A percentile compares a stretch with the other conserved stretches of the same genome.
phyloP scores from a whole-genome alignment of 2,113 vertebrate species.

The Plestiodon gilberti region DNA sequence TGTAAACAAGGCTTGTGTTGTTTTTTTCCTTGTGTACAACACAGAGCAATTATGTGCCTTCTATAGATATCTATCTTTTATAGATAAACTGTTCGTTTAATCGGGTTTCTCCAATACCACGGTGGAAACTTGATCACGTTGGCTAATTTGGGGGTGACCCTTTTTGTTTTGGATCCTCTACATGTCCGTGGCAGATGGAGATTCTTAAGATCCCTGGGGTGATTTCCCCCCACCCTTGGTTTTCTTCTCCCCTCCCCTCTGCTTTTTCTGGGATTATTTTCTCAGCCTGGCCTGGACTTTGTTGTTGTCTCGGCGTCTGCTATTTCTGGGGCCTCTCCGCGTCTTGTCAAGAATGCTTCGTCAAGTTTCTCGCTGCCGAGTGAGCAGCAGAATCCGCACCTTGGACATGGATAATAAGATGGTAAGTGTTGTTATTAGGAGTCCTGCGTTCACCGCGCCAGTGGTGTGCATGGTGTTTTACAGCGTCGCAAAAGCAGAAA shows the following conservation, averaged over 20 bases:
- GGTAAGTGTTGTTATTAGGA: not conserved
- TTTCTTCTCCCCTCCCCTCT: not conserved
- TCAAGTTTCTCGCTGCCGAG: not conserved
- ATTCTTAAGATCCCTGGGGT: no score
- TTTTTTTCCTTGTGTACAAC: not conserved
- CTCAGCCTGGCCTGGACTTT: not conserved
- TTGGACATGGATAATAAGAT: not conserved
- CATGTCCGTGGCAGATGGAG: no score
- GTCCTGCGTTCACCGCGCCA: not conserved
- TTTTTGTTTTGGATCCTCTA: not conserved
- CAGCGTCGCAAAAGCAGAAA: not conserved
- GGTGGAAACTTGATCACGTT: no score
- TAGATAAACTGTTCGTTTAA: no score
- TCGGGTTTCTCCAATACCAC: no score
- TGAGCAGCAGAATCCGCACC: no score
- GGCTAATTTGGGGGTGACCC: no score
- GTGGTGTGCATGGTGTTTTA: not conserved
- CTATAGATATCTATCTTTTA: no score
- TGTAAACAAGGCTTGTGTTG: not conserved
- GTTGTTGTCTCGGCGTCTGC: not conserved
- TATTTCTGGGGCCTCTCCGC: slow-evolving; percentile 1
- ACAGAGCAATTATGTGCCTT: not conserved
- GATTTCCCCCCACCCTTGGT: not conserved
- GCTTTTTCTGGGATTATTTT: not conserved
- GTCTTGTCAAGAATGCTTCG: not conserved